Evolutionary conservation across 1,140 invertebrate species (phyloP).

Genomic region (Aphidius ervi): DNA sequence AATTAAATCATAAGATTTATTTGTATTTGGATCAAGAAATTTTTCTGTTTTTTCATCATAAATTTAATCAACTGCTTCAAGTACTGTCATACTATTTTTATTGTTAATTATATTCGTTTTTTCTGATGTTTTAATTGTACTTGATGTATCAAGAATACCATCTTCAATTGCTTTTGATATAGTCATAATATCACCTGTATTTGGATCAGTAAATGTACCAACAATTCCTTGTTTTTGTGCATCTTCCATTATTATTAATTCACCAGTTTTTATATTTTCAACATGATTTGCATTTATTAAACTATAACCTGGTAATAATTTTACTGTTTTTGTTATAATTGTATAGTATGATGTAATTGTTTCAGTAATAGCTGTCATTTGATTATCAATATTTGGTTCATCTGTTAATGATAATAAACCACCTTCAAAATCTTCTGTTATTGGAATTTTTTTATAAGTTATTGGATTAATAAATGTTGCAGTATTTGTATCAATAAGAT

Average conservation of each 20-base stretch:
- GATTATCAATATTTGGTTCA: constrained; percentile 20
- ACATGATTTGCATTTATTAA: constrained; percentile 68
- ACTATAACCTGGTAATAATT: constrained; percentile 65
- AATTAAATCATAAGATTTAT: constrained; percentile 64
- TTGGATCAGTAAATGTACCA: constrained; percentile 66
- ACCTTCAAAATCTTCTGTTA: constrained; percentile 72
- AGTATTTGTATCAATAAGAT: constrained; percentile 67
- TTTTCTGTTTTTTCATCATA: constrained; percentile 65
- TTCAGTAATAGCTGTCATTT: constrained; percentile 63
- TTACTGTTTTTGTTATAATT: constrained; percentile 72
- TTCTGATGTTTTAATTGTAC: constrained; percentile 7
- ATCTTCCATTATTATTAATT: constrained; percentile 70
- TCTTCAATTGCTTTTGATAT: constrained; percentile 64
- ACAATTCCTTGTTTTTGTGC: constrained; percentile 74
- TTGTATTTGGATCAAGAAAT: constrained; percentile 66
- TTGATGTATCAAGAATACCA: constrained; percentile 59
- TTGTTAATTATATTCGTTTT: background rate
- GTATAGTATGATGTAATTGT: constrained; percentile 69
- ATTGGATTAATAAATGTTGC: constrained; percentile 67
- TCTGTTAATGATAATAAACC: constrained; percentile 64
- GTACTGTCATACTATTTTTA: constrained; percentile 54
- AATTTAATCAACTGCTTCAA: constrained; percentile 64
- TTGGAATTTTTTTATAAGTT: constrained; percentile 62
- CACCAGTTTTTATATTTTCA: constrained; percentile 69
- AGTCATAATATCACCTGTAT: constrained; percentile 61